These are phyloP conservation scores for Drosophila austrosaltans DNA, from an alignment of 2,888 invertebrate genomes.

Conservation along the genomic window DNA sequence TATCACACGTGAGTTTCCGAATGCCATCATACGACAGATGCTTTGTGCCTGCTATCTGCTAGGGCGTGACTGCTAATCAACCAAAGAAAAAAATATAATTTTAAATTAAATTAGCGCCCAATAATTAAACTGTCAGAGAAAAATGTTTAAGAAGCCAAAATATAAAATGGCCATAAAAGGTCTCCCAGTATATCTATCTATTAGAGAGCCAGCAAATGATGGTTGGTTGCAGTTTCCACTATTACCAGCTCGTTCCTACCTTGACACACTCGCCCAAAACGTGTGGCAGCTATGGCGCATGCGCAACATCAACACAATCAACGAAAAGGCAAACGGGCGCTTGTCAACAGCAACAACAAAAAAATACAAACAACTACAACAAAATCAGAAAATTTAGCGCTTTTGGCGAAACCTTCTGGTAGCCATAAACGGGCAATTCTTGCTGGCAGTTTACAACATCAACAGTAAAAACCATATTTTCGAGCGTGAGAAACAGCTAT, in stretches of 20 bases:
- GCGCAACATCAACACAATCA: constrained; percentile 40
- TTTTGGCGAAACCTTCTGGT: constrained; percentile 64
- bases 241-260: constrained; percentile 43
- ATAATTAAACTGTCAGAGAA: constrained; percentile 52
- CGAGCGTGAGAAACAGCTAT: constrained; percentile 75
- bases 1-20: background rate
- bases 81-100: constrained; percentile 4
- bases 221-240: constrained; percentile 38
- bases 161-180: constrained; percentile 66
- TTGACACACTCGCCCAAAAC: constrained; percentile 78
- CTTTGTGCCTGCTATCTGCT: background rate
- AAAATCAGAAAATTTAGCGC: constrained; percentile 41
- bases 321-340: constrained; percentile 46
- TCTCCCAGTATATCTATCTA: constrained; percentile 18
- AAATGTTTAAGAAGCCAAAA: constrained; percentile 56
- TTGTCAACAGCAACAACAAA: constrained; percentile 44
- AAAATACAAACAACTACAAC: constrained; percentile 12
- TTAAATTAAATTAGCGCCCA: constrained; percentile 63
- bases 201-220: constrained; percentile 13
- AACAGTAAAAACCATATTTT: constrained; percentile 60
- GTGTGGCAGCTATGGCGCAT: constrained; percentile 72
- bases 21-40: background rate
- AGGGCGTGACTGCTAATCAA: constrained; percentile 49
- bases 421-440: constrained; percentile 74
- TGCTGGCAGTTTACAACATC: constrained; percentile 62